Conservation (phyloP, 2,113 vertebrate genomes). For the Panthera leo region DNA sequence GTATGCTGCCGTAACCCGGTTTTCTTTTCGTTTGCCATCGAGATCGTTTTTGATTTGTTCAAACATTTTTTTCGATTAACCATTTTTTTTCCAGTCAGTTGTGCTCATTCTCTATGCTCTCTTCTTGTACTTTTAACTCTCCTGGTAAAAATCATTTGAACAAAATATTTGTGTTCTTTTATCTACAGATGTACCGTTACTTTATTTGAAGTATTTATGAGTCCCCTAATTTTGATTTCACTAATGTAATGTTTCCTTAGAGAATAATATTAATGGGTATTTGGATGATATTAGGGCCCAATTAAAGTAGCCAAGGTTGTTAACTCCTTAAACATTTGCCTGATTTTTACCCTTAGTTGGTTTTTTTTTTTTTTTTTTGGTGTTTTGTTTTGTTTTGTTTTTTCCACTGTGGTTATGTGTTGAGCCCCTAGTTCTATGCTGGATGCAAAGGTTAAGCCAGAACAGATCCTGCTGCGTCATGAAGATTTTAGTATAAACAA, state of each 20-base stretch:
- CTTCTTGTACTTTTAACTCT: slow-evolving; percentile 32
- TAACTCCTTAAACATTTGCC: slow-evolving; percentile 40
- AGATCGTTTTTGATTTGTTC: slow-evolving; percentile 45
- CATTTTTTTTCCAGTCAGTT: not conserved
- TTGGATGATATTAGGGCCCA: slow-evolving; percentile 18
- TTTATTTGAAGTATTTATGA: slow-evolving; percentile 49
- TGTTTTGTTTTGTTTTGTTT: not conserved
- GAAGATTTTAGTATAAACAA: not conserved
- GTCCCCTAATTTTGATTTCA: slow-evolving; percentile 49
- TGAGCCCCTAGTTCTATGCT: not conserved
- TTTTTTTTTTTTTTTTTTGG: not conserved
- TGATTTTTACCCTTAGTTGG: not conserved
- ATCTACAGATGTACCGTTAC: slow-evolving; percentile 24
- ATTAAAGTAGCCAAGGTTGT: slow-evolving; percentile 54
- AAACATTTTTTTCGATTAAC: slow-evolving; percentile 24
- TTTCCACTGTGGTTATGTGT: not conserved
- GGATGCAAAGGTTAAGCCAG: not conserved
- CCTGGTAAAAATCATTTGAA: slow-evolving; percentile 40
- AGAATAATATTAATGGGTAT: slow-evolving; percentile 35
- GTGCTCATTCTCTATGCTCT: slow-evolving; percentile 24
- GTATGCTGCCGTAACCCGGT: not conserved
- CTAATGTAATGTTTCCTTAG: slow-evolving; percentile 16
- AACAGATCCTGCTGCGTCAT: not conserved
- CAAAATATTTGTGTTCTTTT: slow-evolving; percentile 28
- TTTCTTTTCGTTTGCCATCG: slow-evolving; percentile 54